Base-by-base conservation (phyloP, 2,888 invertebrate species). In the Hedychridium roseum region DNA sequence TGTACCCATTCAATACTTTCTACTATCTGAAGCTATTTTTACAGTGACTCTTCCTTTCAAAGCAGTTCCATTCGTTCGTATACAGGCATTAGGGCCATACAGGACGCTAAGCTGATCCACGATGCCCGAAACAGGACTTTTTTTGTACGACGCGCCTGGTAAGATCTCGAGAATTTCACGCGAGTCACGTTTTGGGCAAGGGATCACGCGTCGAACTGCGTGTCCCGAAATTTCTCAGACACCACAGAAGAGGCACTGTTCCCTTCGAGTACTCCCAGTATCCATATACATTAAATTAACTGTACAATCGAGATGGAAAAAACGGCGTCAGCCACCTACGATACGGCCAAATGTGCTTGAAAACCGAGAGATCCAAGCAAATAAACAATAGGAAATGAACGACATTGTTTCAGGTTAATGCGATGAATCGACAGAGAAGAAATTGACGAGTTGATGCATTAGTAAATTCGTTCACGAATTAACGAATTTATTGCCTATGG, bases 121-220 rank as follows among this genome's bases (percentile, higher is more conserved):
- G 63, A 63, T 64, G 64, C 60, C 61, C 60, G 64, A 64, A 64
- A 64, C 64, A 64, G 63, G 63, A 64, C 58, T 28, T 60, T 61
- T 52, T 64, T 53, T 58, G 46, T 49, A n/a, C n/a, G n/a, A n/a
- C 49, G 50, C 45, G 16, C 37, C 36, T 50, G 34, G 43, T 46
- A 50, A 64, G 68, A 70, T 70, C 70, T 70, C 57, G 48, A 56
- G 63, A 67, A 70, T 68, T 70, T 67, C 55, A 63, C 68, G 68
- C 64, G 65, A 65, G 60, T 68, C 70, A 70, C 70, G 70, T 69
- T 65, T 60, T 64, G 53, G 48, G 46, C 57, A 53, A 48, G 49
- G 50, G 44, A 54, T 49, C 51, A 55, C 51, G 64, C 59, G 54
- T 50, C 36, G 38, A 43, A 40, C 49, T 39, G 48, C 21, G 18